Percentiles rank a stretch among this genome's conserved stretches.
Conservation (phyloP, 2,888 invertebrate species). For the Leptopilina drosophilae region DNA sequence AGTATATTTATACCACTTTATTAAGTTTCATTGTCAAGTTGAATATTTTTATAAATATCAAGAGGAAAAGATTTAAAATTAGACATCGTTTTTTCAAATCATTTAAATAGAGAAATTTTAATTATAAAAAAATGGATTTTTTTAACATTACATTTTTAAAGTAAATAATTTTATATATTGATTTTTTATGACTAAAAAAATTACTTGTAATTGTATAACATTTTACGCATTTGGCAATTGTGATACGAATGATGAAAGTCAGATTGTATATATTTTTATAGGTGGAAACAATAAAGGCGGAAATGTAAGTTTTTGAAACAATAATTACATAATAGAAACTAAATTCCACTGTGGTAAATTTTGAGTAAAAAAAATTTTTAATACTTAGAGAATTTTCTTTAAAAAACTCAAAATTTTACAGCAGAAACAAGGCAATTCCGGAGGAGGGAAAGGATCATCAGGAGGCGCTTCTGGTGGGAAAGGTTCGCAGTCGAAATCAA, state of each 20-base stretch:
- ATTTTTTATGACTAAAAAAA: neutral
- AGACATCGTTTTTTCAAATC: too few relatives aligned
- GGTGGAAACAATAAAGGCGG: conserved; percentile 62
- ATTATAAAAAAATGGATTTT: neutral
- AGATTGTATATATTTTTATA: conserved; percentile 47
- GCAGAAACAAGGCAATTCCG: conserved; percentile 56
- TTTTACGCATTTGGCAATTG: conserved; percentile 13
- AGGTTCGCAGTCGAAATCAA: conserved; percentile 53
- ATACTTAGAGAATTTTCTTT: neutral
- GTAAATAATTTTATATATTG: neutral
- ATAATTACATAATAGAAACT: neutral
- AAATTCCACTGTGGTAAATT: too few relatives aligned
- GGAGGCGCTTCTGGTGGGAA: conserved; percentile 53
- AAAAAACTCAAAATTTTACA: conserved; percentile 37
- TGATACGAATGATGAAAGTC: conserved; percentile 45
- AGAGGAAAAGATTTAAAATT: too few relatives aligned
- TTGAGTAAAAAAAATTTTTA: neutral
- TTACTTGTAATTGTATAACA: neutral
- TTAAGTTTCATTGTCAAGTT: conserved; percentile 3
- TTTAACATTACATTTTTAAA: neutral
- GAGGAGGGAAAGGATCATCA: conserved; percentile 47
- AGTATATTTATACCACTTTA: conserved; percentile 50
- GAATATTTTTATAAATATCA: neutral
- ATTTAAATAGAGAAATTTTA: too few relatives aligned
- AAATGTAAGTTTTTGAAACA: conserved; percentile 58